phyloP scores from a whole-genome alignment of 2,888 invertebrate species.

The Erebia aethiops region DNA sequence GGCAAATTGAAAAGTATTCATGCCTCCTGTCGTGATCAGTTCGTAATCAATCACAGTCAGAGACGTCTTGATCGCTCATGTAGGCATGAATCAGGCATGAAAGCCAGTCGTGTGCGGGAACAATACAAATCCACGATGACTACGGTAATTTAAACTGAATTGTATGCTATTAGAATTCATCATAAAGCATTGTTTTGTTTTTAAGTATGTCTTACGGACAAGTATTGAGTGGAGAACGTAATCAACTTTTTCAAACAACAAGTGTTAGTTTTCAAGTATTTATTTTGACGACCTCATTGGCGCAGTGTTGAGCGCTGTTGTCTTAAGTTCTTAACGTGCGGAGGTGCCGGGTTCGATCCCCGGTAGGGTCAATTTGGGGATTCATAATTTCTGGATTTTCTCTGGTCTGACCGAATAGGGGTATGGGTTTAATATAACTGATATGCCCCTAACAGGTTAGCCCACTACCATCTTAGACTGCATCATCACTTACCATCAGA shows the following conservation, averaged over 20 bases:
- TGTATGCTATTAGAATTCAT: conserved; percentile 32
- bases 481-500: too few species aligned
- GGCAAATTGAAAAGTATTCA: conserved; percentile 62
- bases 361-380: too few species aligned
- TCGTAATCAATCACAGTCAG: conserved; percentile 66
- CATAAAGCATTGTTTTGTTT: conserved; percentile 26
- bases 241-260: neutral
- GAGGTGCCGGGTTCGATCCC: too few species aligned
- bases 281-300: too few species aligned
- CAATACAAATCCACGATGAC: conserved; percentile 30
- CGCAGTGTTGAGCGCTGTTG: too few species aligned
- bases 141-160: conserved; percentile 46
- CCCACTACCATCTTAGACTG: too few species aligned
- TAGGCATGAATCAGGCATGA: conserved; percentile 13
- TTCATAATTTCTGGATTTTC: too few species aligned
- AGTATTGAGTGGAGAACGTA: conserved; percentile 5
- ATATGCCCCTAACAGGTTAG: too few species aligned
- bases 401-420: too few species aligned
- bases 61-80: conserved; percentile 64
- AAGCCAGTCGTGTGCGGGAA: conserved; percentile 17
- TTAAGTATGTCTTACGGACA: neutral
- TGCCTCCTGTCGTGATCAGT: conserved; percentile 45
- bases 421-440: too few species aligned
- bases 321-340: too few species aligned
- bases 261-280: neutral